Evolutionary conservation across 2,113 vertebrate genomes (phyloP).

Genomic region (Gopherus evgoodei): DNA sequence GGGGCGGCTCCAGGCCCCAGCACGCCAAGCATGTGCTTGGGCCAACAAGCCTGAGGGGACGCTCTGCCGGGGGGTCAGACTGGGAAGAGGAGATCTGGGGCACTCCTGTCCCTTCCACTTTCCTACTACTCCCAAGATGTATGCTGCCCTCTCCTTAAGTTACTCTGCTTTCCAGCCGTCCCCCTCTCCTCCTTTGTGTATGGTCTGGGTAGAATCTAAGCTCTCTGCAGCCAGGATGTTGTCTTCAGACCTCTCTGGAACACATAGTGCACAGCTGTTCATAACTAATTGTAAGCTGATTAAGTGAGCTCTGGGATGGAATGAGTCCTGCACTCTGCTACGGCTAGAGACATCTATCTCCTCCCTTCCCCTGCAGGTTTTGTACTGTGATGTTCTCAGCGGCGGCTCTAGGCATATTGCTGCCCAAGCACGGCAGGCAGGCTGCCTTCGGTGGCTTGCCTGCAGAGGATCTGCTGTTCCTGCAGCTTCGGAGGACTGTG

Average conservation of each 20-base stretch:
- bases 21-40: no score
- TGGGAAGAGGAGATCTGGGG: neutral
- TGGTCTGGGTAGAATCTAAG: neutral
- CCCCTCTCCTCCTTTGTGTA: neutral
- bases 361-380: accelerated
- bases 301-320: accelerated
- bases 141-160: neutral
- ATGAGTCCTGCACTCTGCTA: accelerated
- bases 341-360: accelerated
- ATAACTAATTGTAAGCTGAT: accelerated
- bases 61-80: no score
- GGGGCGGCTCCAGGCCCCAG: no score
- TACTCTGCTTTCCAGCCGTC: neutral
- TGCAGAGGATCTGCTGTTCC: no score
- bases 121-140: neutral
- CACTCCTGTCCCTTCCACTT: neutral
- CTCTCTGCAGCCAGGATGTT: accelerated
- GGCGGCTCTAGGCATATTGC: no score
- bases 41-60: no score
- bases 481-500: no score
- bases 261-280: accelerated
- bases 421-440: no score
- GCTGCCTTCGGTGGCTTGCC: no score
- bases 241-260: neutral
- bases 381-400: accelerated